phyloP scores from a whole-genome alignment of 2,888 invertebrate species.

The Volucella inanis region DNA sequence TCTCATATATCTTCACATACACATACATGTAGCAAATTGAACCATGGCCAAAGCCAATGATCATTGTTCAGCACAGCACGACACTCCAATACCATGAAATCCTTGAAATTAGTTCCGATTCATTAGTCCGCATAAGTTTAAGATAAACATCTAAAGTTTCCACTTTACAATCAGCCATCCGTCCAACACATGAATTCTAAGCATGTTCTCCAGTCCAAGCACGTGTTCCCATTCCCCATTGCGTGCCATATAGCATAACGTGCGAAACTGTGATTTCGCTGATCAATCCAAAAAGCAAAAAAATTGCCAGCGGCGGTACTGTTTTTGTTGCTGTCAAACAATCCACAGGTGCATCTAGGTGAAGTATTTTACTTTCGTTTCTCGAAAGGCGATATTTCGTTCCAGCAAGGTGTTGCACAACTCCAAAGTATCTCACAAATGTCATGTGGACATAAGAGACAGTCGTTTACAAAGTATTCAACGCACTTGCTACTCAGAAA shows the following conservation, averaged over 20 bases:
- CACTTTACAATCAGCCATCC: constrained; percentile 19
- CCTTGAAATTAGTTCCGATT: constrained; percentile 46
- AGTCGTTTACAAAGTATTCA: constrained; percentile 36
- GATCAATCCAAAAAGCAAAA: constrained; percentile 32
- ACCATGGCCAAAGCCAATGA: too few relatives aligned
- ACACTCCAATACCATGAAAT: constrained; percentile 16
- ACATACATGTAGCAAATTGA: too few relatives aligned
- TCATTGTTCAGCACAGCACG: neutral
- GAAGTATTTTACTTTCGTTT: constrained; percentile 67
- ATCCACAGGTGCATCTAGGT: constrained; percentile 55
- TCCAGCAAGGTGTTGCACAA: constrained; percentile 35
- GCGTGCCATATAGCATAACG: constrained; percentile 60
- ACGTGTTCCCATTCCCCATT: constrained; percentile 60
- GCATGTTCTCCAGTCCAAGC: constrained; percentile 23
- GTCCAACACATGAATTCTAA: constrained; percentile 25
- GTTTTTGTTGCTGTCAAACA: neutral
- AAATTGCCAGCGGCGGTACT: constrained; percentile 16
- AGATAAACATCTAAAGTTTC: constrained; percentile 44
- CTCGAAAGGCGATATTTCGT: constrained; percentile 54
- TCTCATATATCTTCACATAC: too few relatives aligned
- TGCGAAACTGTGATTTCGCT: constrained; percentile 42
- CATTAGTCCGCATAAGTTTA: constrained; percentile 30
- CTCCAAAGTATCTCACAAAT: constrained; percentile 50
- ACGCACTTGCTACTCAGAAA: constrained; percentile 21
- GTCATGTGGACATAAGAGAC: constrained; percentile 27